A percentile compares a stretch with the other conserved stretches of the same genome.
phyloP scores from a whole-genome alignment of 2,113 vertebrate genomes.

The Pluvianellus socialis region DNA sequence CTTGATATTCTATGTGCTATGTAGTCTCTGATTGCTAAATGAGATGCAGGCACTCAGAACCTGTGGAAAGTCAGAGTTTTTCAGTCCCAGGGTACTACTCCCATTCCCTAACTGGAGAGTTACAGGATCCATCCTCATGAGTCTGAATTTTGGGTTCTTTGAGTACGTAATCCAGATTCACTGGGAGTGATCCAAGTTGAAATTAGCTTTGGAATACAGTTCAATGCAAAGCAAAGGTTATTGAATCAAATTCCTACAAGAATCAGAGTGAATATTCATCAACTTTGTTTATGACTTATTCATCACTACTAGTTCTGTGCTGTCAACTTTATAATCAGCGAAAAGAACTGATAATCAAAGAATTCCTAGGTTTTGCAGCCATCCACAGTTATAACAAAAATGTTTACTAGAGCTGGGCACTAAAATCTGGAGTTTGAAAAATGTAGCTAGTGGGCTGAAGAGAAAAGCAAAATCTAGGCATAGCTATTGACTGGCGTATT shows the following conservation, averaged over 20 bases:
- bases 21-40: background rate
- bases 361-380: background rate
- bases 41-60: background rate
- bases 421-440: background rate
- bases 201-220: background rate
- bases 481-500: background rate
- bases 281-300: background rate
- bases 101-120: background rate
- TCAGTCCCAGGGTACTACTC: background rate
- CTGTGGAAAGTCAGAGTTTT: background rate
- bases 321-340: background rate
- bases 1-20: background rate
- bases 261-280: background rate
- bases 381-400: background rate
- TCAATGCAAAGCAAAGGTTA: background rate
- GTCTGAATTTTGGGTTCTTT: background rate
- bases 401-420: background rate
- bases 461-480: background rate
- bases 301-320: background rate
- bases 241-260: background rate
- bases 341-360: background rate
- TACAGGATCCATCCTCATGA: accelerated
- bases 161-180: background rate
- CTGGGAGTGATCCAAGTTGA: background rate
- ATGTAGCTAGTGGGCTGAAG: background rate